Conservation (phyloP, 2,113 vertebrate species). For the Condylura cristata region DNA sequence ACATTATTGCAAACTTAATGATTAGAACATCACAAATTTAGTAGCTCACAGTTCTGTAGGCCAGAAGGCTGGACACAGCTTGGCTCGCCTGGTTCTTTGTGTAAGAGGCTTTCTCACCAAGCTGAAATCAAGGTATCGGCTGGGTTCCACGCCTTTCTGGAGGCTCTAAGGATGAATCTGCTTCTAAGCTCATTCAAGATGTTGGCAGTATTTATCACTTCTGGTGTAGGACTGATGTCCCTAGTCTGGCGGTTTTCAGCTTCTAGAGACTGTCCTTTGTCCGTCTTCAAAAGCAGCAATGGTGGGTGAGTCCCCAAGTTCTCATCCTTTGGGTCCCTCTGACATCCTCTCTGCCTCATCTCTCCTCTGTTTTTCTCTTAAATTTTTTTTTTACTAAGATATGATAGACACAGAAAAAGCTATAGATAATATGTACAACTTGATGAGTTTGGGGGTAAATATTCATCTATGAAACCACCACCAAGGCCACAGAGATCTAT, state of each 20-base stretch:
- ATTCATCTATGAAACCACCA: not conserved
- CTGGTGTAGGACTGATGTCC: not conserved
- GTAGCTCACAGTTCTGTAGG: not conserved
- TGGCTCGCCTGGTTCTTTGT: not conserved
- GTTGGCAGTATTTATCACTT: not conserved
- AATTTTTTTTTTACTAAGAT: too few relatives aligned
- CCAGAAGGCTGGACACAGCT: not conserved
- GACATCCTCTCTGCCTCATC: not conserved
- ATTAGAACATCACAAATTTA: not conserved
- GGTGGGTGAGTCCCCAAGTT: not conserved
- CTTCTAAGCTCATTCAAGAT: not conserved
- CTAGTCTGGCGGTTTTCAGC: not conserved
- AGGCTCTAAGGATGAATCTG: not conserved
- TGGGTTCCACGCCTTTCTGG: not conserved
- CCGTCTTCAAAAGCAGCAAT: not conserved
- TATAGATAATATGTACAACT: not conserved
- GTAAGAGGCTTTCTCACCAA: not conserved
- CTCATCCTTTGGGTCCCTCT: not conserved
- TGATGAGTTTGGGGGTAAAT: not conserved
- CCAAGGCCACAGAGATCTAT: not conserved
- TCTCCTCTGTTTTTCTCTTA: not conserved
- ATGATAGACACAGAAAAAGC: not conserved
- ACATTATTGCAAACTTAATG: not conserved
- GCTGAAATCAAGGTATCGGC: not conserved
- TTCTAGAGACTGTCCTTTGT: not conserved